A percentile compares a stretch with the other conserved stretches of the same genome.
phyloP scores from a whole-genome alignment of 2,888 invertebrate species.

The Ligdia adustata region DNA sequence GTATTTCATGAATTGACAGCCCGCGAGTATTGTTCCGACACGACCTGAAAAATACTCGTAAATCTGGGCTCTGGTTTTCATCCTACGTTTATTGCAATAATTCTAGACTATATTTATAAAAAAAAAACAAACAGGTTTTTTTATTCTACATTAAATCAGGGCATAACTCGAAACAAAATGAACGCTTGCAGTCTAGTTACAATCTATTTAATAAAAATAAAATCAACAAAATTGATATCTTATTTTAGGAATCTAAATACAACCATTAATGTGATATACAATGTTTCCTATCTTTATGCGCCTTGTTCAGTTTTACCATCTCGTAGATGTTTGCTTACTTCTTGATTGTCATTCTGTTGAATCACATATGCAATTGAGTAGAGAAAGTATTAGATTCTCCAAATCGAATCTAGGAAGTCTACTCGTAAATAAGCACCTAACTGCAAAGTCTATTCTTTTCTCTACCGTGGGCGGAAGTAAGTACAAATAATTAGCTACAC shows the following conservation, averaged over 20 bases:
- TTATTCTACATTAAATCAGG: too few relatives aligned
- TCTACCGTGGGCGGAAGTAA: constrained; percentile 1
- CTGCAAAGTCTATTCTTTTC: background rate
- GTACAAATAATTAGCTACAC: background rate
- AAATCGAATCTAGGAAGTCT: constrained; percentile 6
- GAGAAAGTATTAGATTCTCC: constrained; percentile 15
- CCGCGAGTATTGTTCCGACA: constrained; percentile 13
- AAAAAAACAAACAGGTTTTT: too few relatives aligned
- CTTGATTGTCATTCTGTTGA: constrained; percentile 14
- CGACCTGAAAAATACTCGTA: constrained; percentile 24
- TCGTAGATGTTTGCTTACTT: constrained; percentile 6
- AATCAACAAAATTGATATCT: too few relatives aligned
- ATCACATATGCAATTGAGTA: constrained; percentile 6
- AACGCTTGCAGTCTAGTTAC: too few relatives aligned
- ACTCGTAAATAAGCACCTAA: constrained; percentile 2
- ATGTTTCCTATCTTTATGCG: too few relatives aligned
- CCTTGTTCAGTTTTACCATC: too few relatives aligned
- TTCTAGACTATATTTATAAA: too few relatives aligned
- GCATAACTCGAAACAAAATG: too few relatives aligned
- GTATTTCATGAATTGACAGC: constrained; percentile 26
- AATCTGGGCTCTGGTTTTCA: constrained; percentile 13
- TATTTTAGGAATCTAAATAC: too few relatives aligned
- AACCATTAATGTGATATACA: too few relatives aligned
- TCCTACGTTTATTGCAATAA: background rate
- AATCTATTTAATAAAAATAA: too few relatives aligned